Conservation (phyloP, 1,140 invertebrate genomes). For the Drosophila nigrodunni region DNA sequence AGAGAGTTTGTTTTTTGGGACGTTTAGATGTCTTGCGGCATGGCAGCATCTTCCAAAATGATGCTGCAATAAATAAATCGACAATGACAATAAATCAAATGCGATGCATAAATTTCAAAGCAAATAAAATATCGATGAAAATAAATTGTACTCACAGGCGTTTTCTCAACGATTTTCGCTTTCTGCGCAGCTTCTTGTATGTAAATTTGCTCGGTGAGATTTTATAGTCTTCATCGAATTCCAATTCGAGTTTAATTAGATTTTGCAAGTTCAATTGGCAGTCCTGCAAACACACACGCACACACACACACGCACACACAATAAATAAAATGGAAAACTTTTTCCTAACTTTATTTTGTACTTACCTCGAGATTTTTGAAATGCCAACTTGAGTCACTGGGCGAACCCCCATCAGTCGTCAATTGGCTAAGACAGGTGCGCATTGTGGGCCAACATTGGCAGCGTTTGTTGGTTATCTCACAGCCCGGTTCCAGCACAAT, state of each 20-base stretch:
- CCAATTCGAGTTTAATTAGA: slow-evolving; percentile 80
- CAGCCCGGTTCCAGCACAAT: slow-evolving; percentile 79
- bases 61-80: slow-evolving; percentile 50
- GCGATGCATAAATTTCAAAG: slow-evolving; percentile 10
- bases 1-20: slow-evolving; percentile 27
- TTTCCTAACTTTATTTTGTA: not conserved
- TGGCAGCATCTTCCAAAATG: slow-evolving; percentile 62
- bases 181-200: slow-evolving; percentile 81
- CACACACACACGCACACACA: not conserved
- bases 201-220: slow-evolving; percentile 83
- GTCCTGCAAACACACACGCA: slow-evolving; percentile 31
- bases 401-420: slow-evolving; percentile 56
- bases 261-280: slow-evolving; percentile 84
- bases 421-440: slow-evolving; percentile 73
- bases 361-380: slow-evolving; percentile 77
- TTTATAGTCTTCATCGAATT: slow-evolving; percentile 85
- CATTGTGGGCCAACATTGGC: slow-evolving; percentile 82
- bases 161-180: slow-evolving; percentile 76
- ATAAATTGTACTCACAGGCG: slow-evolving; percentile 60
- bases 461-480: slow-evolving; percentile 83
- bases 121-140: not conserved
- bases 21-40: slow-evolving; percentile 32
- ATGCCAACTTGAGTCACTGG: slow-evolving; percentile 74
- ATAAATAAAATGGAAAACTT: not conserved
- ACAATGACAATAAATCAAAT: slow-evolving; percentile 15